Conservation (phyloP, 2,113 vertebrate species). For the Irena cyanogastra region DNA sequence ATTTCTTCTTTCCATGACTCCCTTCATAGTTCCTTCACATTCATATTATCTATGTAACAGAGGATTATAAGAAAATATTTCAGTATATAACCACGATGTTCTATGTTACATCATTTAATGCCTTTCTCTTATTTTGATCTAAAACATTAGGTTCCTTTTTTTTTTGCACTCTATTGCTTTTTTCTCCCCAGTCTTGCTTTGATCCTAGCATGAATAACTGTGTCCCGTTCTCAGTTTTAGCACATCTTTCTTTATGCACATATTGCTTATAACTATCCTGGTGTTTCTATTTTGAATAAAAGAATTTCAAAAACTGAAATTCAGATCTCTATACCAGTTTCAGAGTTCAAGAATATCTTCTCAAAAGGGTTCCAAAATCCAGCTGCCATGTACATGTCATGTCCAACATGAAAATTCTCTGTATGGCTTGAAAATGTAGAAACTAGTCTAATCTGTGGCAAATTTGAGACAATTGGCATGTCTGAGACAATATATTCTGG, state of each 20-base stretch:
- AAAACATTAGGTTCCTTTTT: background rate
- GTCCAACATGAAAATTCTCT: background rate
- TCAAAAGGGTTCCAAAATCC: background rate
- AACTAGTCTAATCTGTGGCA: background rate
- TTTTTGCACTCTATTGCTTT: accelerated
- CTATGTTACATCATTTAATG: background rate
- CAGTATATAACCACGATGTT: background rate
- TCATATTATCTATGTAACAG: background rate
- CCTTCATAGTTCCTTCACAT: background rate
- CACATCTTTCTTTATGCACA: background rate
- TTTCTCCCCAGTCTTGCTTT: background rate
- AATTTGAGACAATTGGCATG: too few relatives aligned
- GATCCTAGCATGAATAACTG: background rate
- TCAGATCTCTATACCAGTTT: background rate
- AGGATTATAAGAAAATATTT: background rate
- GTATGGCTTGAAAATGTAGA: background rate
- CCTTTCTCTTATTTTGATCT: background rate
- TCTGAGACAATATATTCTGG: background rate
- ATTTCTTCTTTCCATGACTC: background rate
- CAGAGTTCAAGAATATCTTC: background rate
- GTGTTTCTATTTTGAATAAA: background rate
- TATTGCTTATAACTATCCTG: background rate
- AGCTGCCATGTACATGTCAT: background rate
- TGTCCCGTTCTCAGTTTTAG: background rate
- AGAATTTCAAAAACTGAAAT: background rate